Evolutionary conservation across 2,797 vertebrate species (phyloP), one percentile per base, ranked within the genome.

Genomic region (Urocyon cinereoargenteus): DNA sequence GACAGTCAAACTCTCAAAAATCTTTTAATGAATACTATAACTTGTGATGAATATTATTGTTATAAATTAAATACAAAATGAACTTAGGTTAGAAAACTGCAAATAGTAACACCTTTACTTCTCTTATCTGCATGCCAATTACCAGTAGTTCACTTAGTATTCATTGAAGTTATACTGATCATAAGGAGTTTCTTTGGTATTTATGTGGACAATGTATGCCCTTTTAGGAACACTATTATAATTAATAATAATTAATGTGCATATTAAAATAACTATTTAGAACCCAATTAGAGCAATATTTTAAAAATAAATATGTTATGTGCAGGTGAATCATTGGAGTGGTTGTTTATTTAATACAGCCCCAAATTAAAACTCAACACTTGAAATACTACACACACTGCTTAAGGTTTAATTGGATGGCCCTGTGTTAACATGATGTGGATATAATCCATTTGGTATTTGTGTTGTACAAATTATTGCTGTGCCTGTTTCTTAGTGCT

Each of bases 211-310:
- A 68, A 96, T 84, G 77, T 26, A 68, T 92, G 83, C 83, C 21
- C 34, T 98, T 98, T 98, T 82, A 91, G 81, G 72, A 95, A 91
- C 51, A 81, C 34, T 36, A 49, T 96, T 98, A 89, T 97, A 97
- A 97, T 97, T 95, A 91, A 79, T 88, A 98, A 95, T 96, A 97
- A 97, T 97, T 97, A 97, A 98, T 95, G 61, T 92, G 75, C 72
- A 91, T 96, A 95, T 53, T 96, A 96, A 98, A 96, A 97, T 93
- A 97, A 92, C 86, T 88, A 61, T 97, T 97, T 95, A 96, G 36
- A 87, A 36, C 57, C 51, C 66, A 91, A 13, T 96, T 91, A 85
- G 90, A 97, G 55, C 87, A 40, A 40, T 85, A 94, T 51, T 93
- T 85, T 8, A 55, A 7, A 21, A 92, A 34, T 8, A 73, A 96